Percentiles rank a stretch among this genome's conserved stretches.
These are phyloP conservation scores for Taphrorychus bicolor DNA, from an alignment of 2,888 invertebrate species.

Conservation along the genomic window DNA sequence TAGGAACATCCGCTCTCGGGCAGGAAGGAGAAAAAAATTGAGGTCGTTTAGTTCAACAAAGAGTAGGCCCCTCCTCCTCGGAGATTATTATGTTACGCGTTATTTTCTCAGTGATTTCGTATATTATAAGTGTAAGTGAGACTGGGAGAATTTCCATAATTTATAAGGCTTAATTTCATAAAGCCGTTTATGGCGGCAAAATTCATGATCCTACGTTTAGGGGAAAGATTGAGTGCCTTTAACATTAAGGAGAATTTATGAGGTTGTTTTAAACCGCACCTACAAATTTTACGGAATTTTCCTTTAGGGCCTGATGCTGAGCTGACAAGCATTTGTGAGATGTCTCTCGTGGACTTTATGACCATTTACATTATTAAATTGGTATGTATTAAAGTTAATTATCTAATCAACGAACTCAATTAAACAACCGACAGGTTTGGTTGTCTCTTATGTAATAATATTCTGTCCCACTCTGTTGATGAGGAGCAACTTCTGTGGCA, in stretches of 20 bases:
- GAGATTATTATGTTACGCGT: background rate
- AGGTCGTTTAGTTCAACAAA: background rate
- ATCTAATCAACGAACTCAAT: no score
- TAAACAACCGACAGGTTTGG: no score
- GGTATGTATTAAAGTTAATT: no score
- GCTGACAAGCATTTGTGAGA: background rate
- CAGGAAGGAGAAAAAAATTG: background rate
- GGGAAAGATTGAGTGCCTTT: conserved; percentile 44
- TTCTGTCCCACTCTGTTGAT: no score
- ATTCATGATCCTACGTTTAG: conserved; percentile 38
- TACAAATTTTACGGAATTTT: conserved; percentile 30
- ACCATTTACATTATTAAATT: no score
- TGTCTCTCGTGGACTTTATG: no score
- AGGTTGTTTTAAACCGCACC: conserved; percentile 25
- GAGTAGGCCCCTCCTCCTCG: no score
- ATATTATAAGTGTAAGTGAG: background rate
- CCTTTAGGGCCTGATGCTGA: no score
- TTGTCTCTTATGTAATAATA: no score
- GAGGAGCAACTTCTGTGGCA: no score
- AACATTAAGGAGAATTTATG: conserved; percentile 34
- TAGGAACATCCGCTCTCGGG: conserved; percentile 5
- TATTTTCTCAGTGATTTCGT: background rate
- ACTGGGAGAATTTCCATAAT: conserved; percentile 7
- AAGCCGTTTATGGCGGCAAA: conserved; percentile 30
- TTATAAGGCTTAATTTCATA: conserved; percentile 20